phyloP scores from a whole-genome alignment of 30 jellyfish, hydroid and myxozoan genomes.

The Aurelia aurita region DNA sequence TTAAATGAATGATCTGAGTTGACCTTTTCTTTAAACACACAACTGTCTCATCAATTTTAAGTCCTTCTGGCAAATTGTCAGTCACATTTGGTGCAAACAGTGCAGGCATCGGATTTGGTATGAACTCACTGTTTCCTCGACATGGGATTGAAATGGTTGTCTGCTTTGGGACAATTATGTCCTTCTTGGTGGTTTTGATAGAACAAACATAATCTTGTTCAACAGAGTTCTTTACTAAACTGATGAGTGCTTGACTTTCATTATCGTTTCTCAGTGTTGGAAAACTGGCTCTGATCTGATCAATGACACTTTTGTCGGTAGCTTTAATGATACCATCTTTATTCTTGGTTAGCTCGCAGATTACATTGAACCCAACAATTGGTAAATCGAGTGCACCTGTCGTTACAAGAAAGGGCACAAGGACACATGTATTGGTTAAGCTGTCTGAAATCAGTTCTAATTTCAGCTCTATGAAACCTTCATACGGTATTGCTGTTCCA shows the following conservation, averaged over 20 bases:
- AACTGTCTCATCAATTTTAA: slow-evolving; percentile 3
- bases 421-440: not conserved
- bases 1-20: slow-evolving; percentile 27
- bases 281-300: slow-evolving; percentile 33
- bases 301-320: not conserved
- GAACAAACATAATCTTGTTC: slow-evolving; percentile 16
- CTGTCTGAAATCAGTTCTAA: slow-evolving; percentile 3
- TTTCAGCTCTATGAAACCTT: slow-evolving; percentile 16
- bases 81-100: slow-evolving; percentile 3
- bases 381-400: slow-evolving; percentile 33
- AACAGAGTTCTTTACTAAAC: not conserved
- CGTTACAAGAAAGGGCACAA: slow-evolving; percentile 34
- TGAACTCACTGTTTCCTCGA: slow-evolving; percentile 8
- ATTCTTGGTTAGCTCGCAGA: slow-evolving; percentile 6
- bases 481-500: slow-evolving; percentile 30
- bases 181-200: slow-evolving; percentile 14
- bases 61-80: slow-evolving; percentile 18
- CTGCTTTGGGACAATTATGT: slow-evolving; percentile 6
- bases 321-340: not conserved
- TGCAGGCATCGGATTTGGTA: slow-evolving; percentile 11
- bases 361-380: slow-evolving; percentile 26
- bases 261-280: slow-evolving; percentile 7
- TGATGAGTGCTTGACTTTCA: slow-evolving; percentile 7
- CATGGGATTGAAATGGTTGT: not conserved
- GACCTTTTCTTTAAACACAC: not conserved